These are phyloP conservation scores for Oncopeltus fasciatus DNA, from an alignment of 1,140 invertebrate species.

Conservation along the genomic window DNA sequence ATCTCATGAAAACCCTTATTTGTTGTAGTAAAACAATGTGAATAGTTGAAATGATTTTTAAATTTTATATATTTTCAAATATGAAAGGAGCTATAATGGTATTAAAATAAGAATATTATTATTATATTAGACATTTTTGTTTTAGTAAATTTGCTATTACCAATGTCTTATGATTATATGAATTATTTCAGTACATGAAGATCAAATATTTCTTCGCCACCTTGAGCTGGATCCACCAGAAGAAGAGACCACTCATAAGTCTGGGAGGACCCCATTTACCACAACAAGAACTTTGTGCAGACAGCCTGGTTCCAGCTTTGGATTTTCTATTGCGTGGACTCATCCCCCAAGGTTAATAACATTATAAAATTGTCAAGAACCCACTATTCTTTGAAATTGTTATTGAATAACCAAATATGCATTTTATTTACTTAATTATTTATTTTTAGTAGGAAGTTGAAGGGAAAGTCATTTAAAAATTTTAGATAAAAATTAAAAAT, in stretches of 20 bases:
- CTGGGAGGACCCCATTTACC: conserved; percentile 69
- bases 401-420: too few species aligned
- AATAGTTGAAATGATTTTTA: too few species aligned
- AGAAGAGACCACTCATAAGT: conserved; percentile 34
- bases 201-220: conserved; percentile 52
- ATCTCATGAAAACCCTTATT: too few species aligned
- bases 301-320: conserved; percentile 46
- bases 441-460: background rate
- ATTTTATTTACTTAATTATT: background rate
- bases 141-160: background rate
- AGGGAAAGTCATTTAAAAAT: too few species aligned
- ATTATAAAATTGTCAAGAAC: too few species aligned
- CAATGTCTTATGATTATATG: background rate
- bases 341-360: conserved; percentile 49
- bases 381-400: too few species aligned
- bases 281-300: conserved; percentile 49
- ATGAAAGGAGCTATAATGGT: too few species aligned
- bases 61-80: too few species aligned
- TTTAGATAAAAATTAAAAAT: too few species aligned
- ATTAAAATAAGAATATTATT: too few species aligned
- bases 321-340: conserved; percentile 83
- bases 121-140: too few species aligned
- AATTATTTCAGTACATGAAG: conserved; percentile 30
- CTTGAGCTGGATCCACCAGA: conserved; percentile 63
- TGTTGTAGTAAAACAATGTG: too few species aligned